phyloP scores from a whole-genome alignment of 1,140 invertebrate genomes.

The Neotoxoptera formosana region DNA sequence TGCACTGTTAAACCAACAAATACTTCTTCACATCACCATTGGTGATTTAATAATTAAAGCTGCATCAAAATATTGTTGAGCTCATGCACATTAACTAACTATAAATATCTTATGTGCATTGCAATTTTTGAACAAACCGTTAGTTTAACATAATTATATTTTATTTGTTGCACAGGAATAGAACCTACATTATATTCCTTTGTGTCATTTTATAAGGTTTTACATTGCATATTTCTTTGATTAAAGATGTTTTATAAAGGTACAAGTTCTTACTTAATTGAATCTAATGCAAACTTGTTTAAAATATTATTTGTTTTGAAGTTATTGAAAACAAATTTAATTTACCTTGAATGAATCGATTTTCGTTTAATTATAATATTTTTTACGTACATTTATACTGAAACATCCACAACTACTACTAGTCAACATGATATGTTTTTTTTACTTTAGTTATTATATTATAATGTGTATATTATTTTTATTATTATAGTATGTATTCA shows the following conservation, averaged over 20 bases:
- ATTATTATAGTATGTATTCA: too few relatives aligned
- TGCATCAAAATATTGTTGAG: background rate
- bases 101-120: background rate
- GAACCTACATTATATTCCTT: background rate
- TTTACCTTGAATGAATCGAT: background rate
- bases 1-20: background rate
- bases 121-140: background rate
- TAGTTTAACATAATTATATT: background rate
- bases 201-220: background rate
- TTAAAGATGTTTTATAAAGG: background rate
- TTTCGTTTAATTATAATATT: background rate
- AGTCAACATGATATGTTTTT: background rate
- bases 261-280: background rate
- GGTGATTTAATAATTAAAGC: background rate
- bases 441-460: background rate
- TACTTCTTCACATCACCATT: background rate
- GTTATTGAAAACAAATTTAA: background rate
- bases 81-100: background rate
- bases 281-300: background rate
- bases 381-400: background rate
- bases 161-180: background rate
- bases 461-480: too few relatives aligned
- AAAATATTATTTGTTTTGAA: background rate
- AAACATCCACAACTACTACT: background rate
- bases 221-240: background rate